Evolutionary conservation across 2,113 vertebrate genomes (phyloP).

Genomic region (Smithornis capensis): DNA sequence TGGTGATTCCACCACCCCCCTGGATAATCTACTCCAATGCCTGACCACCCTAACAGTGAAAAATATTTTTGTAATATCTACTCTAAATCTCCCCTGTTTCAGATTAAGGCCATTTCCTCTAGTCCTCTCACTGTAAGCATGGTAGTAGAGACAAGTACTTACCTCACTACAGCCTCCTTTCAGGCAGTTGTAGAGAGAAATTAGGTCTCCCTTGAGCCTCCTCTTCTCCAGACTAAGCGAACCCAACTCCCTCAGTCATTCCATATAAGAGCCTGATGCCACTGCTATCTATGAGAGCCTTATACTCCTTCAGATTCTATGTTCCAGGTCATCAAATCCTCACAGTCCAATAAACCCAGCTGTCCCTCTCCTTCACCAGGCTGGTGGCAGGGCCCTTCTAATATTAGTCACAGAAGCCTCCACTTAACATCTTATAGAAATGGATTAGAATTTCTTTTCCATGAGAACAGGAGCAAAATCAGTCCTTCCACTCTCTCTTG

Average conservation of each 20-base stretch:
- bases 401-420: not conserved
- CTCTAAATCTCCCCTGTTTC: not conserved
- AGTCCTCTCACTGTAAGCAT: not conserved
- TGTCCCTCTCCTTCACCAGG: not conserved
- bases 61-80: not conserved
- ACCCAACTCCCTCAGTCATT: too few relatives aligned
- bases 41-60: not conserved
- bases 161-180: not conserved
- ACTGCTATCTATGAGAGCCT: not conserved
- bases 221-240: not conserved
- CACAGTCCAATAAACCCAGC: not conserved
- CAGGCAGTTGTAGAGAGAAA: not conserved
- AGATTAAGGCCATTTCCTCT: not conserved
- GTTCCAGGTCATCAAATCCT: not conserved
- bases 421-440: not conserved
- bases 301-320: not conserved
- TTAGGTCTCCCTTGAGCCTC: not conserved
- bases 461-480: not conserved
- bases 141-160: not conserved
- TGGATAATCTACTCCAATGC: not conserved
- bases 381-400: not conserved
- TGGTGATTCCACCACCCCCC: not conserved
- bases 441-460: not conserved
- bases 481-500: not conserved
- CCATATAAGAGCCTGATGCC: too few relatives aligned